Evolutionary conservation across 1,140 invertebrate species (phyloP), one percentile per base, ranked within the genome.

Genomic region (Trachymyrmex septentrionalis): DNA sequence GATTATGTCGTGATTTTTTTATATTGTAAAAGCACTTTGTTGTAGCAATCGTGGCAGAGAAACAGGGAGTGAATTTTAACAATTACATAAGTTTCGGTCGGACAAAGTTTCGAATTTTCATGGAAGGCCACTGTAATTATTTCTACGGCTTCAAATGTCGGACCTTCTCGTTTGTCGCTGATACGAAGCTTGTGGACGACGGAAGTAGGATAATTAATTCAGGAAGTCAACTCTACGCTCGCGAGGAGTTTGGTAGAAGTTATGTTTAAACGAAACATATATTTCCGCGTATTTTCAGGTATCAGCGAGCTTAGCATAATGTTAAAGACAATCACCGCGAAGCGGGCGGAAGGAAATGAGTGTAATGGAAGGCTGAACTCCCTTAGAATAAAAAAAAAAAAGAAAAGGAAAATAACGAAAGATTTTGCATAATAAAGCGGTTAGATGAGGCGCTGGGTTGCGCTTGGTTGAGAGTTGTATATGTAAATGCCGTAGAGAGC

Each of bases 401-500:
- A 88, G 59, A 55, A 34, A n/a, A 2, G 3, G 63, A 30, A 64
- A 86, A 90, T 90, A 88, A 85, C 71, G 72, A 82, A 86, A 90
- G 86, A 75, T 88, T 91, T 91, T 90, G 89, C 89, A 91, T 91
- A 91, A 90, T 86, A 85, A 90, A 91, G 82, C 89, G 85, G 76
- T 91, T 90, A 78, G 72, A 86, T 59, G 61, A 64, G 69, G 30
- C 38, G 64, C 61, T 34, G 30, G n/a, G 38, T 6, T 63, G 53
- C 73, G 87, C 85, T 19, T 84, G 75, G 57, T 76, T 78, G 53
- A 72, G 19, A 24, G 24, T 53, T 44, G 7, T 30, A 59, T 48
- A 50, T 53, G 77, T 84, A 84, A 89, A 84, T 64, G 63, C 75
- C 86, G 59, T 12, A 50, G 63, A 38, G 44, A 21, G 72, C 78